Evolutionary conservation across 2,888 invertebrate species (phyloP), one percentile per base, ranked within the genome.

Genomic region (Brachypalpus laphriformis): DNA sequence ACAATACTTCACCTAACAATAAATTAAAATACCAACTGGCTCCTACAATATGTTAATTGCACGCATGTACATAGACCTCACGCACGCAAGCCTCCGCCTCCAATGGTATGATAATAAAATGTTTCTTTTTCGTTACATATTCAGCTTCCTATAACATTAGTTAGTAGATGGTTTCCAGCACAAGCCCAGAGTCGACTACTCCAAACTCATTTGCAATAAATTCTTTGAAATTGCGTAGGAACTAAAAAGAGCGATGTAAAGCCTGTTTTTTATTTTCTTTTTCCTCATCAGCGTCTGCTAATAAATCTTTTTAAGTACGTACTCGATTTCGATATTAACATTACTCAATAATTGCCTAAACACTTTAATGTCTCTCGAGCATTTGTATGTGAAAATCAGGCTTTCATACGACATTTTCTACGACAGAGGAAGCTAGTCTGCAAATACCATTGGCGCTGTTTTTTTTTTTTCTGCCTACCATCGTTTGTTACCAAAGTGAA

Each of bases 261-360:
- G n/a, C n/a, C 18, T 3, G 3, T 8, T 11, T 16, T 31, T 45
- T 2, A 2, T 1, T 18, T 45, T 51, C 5, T 3, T 56, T 9
- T 8, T 11, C 57, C 49, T 14, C 20, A 51, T 63, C 14, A 34
- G 49, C 61, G 54, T n/a, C 45, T 28, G 22, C 37, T 6, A 54
- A 74, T 82, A 82, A 72, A 78, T 78, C 82, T 66, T 20, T 16
- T 68, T 72, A 66, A 82, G 18, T 40, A 45, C 28, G 37, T 47
- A 51, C 59, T 71, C 34, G 66, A 77, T 54, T 82, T 65, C 59
- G 37, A 61, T 61, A 72, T 66, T 65, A 82, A 31, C 78, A 83
- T 83, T 83, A 68, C 82, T 78, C 74, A 78, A 83, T 83, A 83
- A 83, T 74, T 78, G 74, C 56, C 51, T 49, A 56, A 57, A 45